These are phyloP conservation scores for Monochamus saltuarius DNA, from an alignment of 1,140 invertebrate genomes.

Conservation along the genomic window DNA sequence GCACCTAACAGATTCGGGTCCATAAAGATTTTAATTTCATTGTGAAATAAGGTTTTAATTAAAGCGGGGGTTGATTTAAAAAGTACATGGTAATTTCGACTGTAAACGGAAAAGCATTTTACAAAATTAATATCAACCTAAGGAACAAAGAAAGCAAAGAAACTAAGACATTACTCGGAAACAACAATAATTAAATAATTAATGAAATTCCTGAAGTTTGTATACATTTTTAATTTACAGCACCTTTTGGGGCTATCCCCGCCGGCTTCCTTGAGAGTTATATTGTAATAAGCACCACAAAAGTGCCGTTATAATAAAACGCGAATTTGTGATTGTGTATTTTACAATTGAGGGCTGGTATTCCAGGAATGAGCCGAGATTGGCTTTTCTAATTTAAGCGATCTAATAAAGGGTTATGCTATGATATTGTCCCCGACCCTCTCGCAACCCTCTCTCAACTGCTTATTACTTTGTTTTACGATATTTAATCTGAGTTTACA, in stretches of 20 bases:
- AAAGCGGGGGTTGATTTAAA: constrained; percentile 18
- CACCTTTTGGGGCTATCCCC: constrained; percentile 23
- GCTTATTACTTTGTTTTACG: constrained; percentile 44
- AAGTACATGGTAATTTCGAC: constrained; percentile 12
- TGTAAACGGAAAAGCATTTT: constrained; percentile 20
- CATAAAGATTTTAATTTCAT: constrained; percentile 7
- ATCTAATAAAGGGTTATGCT: constrained; percentile 43
- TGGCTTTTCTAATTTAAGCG: constrained; percentile 45
- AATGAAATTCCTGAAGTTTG: constrained; percentile 45
- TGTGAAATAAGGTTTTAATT: constrained; percentile 21
- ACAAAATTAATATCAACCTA: constrained; percentile 17
- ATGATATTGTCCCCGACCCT: constrained; percentile 39
- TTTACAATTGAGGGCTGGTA: constrained; percentile 43
- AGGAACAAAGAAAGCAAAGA: constrained; percentile 18
- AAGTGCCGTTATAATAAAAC: constrained; percentile 34
- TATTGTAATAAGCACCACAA: constrained; percentile 40
- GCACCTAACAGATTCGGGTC: too few species aligned
- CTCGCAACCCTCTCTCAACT: constrained; percentile 25
- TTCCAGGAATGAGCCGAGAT: constrained; percentile 40
- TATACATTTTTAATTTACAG: constrained; percentile 31
- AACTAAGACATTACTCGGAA: constrained; percentile 33
- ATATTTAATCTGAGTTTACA: constrained; percentile 41
- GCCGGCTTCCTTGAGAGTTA: constrained; percentile 18
- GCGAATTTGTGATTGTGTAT: constrained; percentile 43
- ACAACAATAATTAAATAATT: constrained; percentile 46